These are phyloP conservation scores for Todiramphus chloris DNA, from an alignment of 2,113 vertebrate species.

Conservation along the genomic window DNA sequence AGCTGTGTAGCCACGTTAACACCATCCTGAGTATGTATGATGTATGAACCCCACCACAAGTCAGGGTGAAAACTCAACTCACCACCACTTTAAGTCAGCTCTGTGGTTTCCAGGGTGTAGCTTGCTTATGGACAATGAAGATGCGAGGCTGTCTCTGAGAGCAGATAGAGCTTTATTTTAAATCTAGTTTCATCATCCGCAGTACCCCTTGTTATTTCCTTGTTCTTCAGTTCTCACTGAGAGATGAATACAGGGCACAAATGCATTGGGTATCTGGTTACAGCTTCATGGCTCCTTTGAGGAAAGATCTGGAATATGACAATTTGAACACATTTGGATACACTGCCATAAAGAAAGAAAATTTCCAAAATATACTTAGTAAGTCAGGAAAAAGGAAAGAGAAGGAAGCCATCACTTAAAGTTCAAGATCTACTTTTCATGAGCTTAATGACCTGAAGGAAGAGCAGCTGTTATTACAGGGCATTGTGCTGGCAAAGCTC, in stretches of 20 bases:
- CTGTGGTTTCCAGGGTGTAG: background rate
- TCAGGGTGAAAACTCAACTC: background rate
- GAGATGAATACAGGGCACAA: background rate
- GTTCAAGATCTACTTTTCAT: background rate
- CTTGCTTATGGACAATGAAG: background rate
- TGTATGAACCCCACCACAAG: background rate
- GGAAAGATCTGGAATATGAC: background rate
- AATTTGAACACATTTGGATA: background rate
- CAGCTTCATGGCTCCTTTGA: background rate
- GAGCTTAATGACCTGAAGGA: conserved; percentile 20
- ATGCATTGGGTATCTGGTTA: background rate
- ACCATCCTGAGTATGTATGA: background rate
- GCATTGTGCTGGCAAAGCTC: conserved; percentile 1
- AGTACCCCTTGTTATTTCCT: background rate
- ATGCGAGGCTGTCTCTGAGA: background rate
- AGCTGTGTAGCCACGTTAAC: background rate
- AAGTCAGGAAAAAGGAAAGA: background rate
- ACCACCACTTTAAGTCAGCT: background rate
- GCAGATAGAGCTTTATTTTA: background rate
- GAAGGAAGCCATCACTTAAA: background rate
- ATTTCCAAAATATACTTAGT: background rate
- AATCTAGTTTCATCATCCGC: background rate
- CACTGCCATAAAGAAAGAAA: background rate
- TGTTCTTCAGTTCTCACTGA: background rate
- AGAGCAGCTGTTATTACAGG: background rate